Evolutionary conservation across 2,888 invertebrate genomes (phyloP), one percentile per base, ranked within the genome.

Genomic region (Deilephila elpenor): DNA sequence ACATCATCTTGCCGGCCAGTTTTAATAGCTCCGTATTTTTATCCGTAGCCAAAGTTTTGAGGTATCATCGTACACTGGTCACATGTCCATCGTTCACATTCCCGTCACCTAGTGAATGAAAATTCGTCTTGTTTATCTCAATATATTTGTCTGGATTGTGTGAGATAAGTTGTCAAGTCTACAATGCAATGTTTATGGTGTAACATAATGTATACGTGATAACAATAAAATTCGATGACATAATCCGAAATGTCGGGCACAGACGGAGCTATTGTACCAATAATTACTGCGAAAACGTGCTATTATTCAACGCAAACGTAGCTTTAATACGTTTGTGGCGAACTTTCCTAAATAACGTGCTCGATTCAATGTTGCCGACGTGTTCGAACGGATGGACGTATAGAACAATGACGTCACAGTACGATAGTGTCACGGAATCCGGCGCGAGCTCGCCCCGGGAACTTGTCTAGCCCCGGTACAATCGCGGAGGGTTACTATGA

Each of bases 391-490:
- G 86, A 87, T 84, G 84, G 85, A 83, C 83, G 80, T 79, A 81
- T 78, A 78, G 83, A 85, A 90, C 91, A 91, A 89, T 89, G 87
- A 84, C 83, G 87, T 85, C 85, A 83, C 82, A 77, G 74, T 75
- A 74, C 75, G 90, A 92, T 91, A 91, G 84, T 89, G 91, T 91
- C 91, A 88, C 79, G 56, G 81, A 81, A 85, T 88, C 89, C 91
- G 89, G 84, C 75, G 84, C 74, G 78, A 83, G 83, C 80, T 83
- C 79, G 80, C 85, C 82, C 77, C 75, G 77, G 83, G 85, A 80
- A 84, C 56, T 53, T 53, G 20, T 7, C 73, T 37, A 51, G 29
- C 32, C n/a, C 4, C 29, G 11, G 29, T 34, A 44, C 53, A 70
- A 5, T 53, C 70, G n/a, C 59, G 59, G 11, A 71, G 70, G 37